Percentiles rank a stretch among this genome's conserved stretches.
Conservation (phyloP, 2,113 vertebrate species). For the Madoqua kirkii region DNA sequence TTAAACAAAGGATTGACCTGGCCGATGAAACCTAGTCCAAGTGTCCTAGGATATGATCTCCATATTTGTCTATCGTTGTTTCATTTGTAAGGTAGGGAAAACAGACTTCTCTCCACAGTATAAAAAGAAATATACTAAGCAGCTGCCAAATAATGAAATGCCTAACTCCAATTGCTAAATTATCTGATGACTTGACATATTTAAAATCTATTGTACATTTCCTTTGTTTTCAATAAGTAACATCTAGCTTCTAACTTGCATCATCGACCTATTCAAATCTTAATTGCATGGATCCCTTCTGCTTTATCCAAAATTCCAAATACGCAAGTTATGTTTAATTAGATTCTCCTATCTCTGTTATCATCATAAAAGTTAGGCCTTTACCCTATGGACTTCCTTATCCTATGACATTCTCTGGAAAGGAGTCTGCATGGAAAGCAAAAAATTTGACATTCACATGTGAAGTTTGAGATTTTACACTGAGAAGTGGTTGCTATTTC, state of each 20-base stretch:
- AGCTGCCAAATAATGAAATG: slow-evolving; percentile 23
- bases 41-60: neutral
- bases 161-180: neutral
- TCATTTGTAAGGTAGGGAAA: slow-evolving; percentile 7
- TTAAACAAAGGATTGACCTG: neutral
- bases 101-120: neutral
- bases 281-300: neutral
- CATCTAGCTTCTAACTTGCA: neutral
- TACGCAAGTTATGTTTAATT: neutral
- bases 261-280: neutral
- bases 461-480: neutral
- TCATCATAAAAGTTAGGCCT: neutral
- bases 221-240: slow-evolving; percentile 7
- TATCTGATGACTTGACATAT: neutral
- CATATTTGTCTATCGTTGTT: neutral
- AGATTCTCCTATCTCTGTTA: neutral
- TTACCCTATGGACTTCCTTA: neutral
- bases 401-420: neutral
- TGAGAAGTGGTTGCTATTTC: neutral
- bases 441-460: neutral
- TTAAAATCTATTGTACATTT: neutral
- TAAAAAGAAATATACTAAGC: neutral
- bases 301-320: slow-evolving; percentile 11
- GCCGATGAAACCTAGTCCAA: neutral
- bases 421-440: neutral